These are phyloP conservation scores for Plodia interpunctella DNA, from an alignment of 1,140 invertebrate genomes.

Conservation along the genomic window DNA sequence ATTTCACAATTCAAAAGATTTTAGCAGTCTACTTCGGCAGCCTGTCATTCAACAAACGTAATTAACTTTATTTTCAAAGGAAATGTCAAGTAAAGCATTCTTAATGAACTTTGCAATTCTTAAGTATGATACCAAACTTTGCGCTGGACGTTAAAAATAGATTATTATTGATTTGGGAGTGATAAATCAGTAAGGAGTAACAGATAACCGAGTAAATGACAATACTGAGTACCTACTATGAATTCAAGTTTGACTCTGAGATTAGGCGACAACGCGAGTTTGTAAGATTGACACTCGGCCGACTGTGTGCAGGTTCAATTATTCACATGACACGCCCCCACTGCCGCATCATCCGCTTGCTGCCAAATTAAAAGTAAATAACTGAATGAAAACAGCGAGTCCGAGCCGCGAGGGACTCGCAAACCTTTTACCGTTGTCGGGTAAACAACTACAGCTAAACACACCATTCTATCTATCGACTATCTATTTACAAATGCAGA, in stretches of 20 bases:
- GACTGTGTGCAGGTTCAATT: conserved; percentile 58
- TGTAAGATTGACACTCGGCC: conserved; percentile 46
- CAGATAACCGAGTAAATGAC: not conserved
- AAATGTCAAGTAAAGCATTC: conserved; percentile 41
- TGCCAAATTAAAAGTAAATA: conserved; percentile 78
- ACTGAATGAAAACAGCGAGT: conserved; percentile 73
- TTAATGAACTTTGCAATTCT: conserved; percentile 44
- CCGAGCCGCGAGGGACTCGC: conserved; percentile 64
- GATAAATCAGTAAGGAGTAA: too few relatives aligned
- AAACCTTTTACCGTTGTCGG: conserved; percentile 74
- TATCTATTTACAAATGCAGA: conserved; percentile 63
- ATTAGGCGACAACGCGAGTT: conserved; percentile 15
- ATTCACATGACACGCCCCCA: conserved; percentile 64
- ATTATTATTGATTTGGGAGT: not conserved
- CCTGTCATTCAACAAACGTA: conserved; percentile 47
- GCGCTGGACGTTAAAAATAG: not conserved
- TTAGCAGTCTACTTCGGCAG: conserved; percentile 33
- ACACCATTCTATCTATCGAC: conserved; percentile 71
- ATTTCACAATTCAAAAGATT: conserved; percentile 52
- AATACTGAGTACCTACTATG: not conserved
- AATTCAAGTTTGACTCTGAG: not conserved
- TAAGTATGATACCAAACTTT: conserved; percentile 14
- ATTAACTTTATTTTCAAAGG: conserved; percentile 56
- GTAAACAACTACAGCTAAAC: conserved; percentile 71
- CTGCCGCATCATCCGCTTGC: conserved; percentile 71